These are phyloP conservation scores for Australoheros scitulus DNA, from an alignment of 2,113 vertebrate genomes.

Conservation along the genomic window DNA sequence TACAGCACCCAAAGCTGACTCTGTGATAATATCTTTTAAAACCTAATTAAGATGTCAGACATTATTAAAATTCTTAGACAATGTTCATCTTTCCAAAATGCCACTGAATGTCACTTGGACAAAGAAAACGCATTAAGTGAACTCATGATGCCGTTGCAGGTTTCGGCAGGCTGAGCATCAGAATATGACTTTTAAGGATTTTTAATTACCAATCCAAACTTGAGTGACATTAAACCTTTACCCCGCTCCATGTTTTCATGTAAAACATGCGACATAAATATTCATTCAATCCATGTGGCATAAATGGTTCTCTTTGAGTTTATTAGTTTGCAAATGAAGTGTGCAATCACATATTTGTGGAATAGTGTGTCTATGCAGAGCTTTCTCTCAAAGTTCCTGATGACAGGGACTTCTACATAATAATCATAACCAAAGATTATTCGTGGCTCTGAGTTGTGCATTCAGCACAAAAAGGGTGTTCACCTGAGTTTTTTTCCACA, in stretches of 20 bases:
- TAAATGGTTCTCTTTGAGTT: constrained; percentile 44
- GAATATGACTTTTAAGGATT: not conserved
- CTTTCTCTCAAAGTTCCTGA: constrained; percentile 5
- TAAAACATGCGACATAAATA: constrained; percentile 44
- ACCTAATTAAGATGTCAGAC: constrained; percentile 22
- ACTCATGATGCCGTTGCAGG: not conserved
- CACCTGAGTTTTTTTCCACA: constrained; percentile 12
- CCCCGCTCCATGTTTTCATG: constrained; percentile 1
- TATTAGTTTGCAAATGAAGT: constrained; percentile 10
- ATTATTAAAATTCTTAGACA: constrained; percentile 11
- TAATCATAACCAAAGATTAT: constrained; percentile 41
- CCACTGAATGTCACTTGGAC: not conserved
- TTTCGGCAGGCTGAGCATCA: not conserved
- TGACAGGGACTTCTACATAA: constrained; percentile 33
- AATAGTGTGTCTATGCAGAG: not conserved
- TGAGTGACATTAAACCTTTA: constrained; percentile 23
- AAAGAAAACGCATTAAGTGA: not conserved
- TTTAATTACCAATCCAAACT: constrained; percentile 2
- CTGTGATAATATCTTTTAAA: constrained; percentile 20
- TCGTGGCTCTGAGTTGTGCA: constrained; percentile 23
- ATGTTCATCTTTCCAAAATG: not conserved
- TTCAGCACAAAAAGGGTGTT: constrained; percentile 40
- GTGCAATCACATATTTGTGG: constrained; percentile 15
- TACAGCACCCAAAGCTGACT: not conserved
- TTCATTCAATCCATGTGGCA: constrained; percentile 17